Percentiles rank a stretch among this genome's conserved stretches.
Conservation (phyloP, 2,113 vertebrate species). For the Cheilinus undulatus region DNA sequence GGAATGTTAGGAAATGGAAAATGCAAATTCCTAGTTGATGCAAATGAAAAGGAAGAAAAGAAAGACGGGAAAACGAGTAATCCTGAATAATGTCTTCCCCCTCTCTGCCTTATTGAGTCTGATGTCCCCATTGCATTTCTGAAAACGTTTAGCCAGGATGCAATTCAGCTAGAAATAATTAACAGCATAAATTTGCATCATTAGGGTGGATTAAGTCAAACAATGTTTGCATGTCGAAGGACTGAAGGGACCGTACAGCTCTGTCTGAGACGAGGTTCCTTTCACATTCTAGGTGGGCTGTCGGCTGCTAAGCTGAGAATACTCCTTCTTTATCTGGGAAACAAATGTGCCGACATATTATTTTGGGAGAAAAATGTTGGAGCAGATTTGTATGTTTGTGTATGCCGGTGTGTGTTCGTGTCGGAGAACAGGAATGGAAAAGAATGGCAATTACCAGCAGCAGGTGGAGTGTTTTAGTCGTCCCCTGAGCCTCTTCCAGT, state of each 20-base stretch:
- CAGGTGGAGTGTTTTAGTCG: conserved; percentile 2
- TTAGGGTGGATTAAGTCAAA: conserved; percentile 78
- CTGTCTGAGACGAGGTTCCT: conserved; percentile 30
- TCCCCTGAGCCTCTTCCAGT: conserved; percentile 46
- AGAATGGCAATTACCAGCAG: conserved; percentile 23
- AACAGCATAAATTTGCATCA: conserved; percentile 81
- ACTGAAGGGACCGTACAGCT: conserved; percentile 39
- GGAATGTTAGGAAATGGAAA: conserved; percentile 50
- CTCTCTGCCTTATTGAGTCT: conserved; percentile 52
- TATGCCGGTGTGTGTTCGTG: neutral
- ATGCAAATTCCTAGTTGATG: conserved; percentile 61
- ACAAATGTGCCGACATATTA: neutral
- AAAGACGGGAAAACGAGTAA: conserved; percentile 41
- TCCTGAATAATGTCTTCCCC: conserved; percentile 64
- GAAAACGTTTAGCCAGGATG: conserved; percentile 64
- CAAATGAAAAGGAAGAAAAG: conserved; percentile 60
- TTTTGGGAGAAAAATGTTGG: conserved; percentile 6
- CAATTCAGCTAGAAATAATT: conserved; percentile 77
- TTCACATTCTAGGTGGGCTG: conserved; percentile 29
- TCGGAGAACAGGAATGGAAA: neutral
- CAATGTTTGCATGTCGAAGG: conserved; percentile 67
- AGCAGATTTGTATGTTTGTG: neutral
- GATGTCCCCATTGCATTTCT: conserved; percentile 68
- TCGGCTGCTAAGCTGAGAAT: neutral
- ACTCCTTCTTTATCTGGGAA: conserved; percentile 13